A percentile compares a stretch with the other conserved stretches of the same genome.
phyloP scores from a whole-genome alignment of 2,888 invertebrate species.

The Pedicia rivosa region DNA sequence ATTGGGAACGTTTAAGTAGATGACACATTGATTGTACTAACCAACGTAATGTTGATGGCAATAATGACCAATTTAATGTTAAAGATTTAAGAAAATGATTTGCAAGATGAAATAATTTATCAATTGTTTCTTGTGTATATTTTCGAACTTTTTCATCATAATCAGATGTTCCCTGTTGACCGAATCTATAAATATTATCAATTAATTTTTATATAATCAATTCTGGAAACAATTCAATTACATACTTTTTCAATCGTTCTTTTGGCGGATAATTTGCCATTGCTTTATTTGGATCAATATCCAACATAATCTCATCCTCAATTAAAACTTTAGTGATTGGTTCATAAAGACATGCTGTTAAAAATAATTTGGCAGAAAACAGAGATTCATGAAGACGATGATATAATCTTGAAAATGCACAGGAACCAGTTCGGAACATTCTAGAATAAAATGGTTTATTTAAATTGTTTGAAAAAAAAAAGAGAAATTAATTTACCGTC shows the following conservation, averaged over 20 bases:
- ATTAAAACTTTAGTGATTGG: slow-evolving; percentile 83
- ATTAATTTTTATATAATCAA: background rate
- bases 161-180: slow-evolving; percentile 53
- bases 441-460: slow-evolving; percentile 27
- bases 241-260: slow-evolving; percentile 40
- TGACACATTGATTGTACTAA: slow-evolving; percentile 73
- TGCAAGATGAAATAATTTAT: slow-evolving; percentile 61
- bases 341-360: slow-evolving; percentile 79
- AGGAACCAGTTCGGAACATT: slow-evolving; percentile 67
- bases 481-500: slow-evolving; percentile 28
- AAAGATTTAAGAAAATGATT: slow-evolving; percentile 70
- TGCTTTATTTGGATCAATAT: slow-evolving; percentile 79
- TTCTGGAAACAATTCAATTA: background rate
- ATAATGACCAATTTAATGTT: slow-evolving; percentile 71
- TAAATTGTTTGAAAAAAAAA: background rate
- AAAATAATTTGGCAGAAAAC: slow-evolving; percentile 80
- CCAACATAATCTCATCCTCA: slow-evolving; percentile 81
- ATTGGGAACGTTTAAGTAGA: slow-evolving; percentile 39
- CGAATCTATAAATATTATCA: slow-evolving; percentile 44
- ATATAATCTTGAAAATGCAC: slow-evolving; percentile 76
- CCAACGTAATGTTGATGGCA: slow-evolving; percentile 83
- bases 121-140: slow-evolving; percentile 65
- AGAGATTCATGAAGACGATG: slow-evolving; percentile 78
- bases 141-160: slow-evolving; percentile 56
- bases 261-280: slow-evolving; percentile 23